Base-by-base conservation (phyloP, 37 sponge, comb jelly and placozoan genomes). In the Bolinopsis microptera region DNA sequence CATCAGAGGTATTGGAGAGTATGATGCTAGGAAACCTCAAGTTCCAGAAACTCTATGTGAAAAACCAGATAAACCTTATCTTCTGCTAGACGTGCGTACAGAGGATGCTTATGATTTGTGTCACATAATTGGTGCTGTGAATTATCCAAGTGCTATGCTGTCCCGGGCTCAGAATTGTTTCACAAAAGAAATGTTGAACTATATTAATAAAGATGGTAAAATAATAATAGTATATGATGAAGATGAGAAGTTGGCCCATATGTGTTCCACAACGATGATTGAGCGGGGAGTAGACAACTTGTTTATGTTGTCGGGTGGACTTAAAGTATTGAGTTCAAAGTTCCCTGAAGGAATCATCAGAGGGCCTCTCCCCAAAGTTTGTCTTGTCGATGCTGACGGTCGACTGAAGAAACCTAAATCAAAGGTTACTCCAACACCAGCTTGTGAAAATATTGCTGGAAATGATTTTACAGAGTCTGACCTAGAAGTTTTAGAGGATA, bases 251-350 rank as follows among this genome's bases (percentile, higher is more conserved):
- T 94, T 97, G 32, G 99, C 99, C 39, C 96, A 97, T 69, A 88
- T 94, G 35, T 96, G 94, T 1, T 95, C 99, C 83, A 97, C 98
- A 36, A 95, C 93, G 0, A 96, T 99, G 80, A 94, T 97, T 24
- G 98, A 99, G 93, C 94, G 96, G 76, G 99, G 95, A 5, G 96
- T 99, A 27, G 98, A 97, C 69, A 99, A 99, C 93, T 94, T 96
- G 35, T 97, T 99, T 82, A 96, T 99, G 96, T 93, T 99, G 27
- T 97, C 99, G 32, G 99, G 99, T 76, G 99, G 99, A 95, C 80
- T 99, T 94, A 96, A 92, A 92, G 98, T 99, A 3, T 93, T 99
- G 24, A 93, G 93, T 77, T 92, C 93, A 83, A 94, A 88, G 35
- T 97, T 99, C 80, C 96, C 97, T 33, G 93, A 94, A 18, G 97